phyloP scores from a whole-genome alignment of 2,888 invertebrate species.

The Limnephilus rhombicus region DNA sequence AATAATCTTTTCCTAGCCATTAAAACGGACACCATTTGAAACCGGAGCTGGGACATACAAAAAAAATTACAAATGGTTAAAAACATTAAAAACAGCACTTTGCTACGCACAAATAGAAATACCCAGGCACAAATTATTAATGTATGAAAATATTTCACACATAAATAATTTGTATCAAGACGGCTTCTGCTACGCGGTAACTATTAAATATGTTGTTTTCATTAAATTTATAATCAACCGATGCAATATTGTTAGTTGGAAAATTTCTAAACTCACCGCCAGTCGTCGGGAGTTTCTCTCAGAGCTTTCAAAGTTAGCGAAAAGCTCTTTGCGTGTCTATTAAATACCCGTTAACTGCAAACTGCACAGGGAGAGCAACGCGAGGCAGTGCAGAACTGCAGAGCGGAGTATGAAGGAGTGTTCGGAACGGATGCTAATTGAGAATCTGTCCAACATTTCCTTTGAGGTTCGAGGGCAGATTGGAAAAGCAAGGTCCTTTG shows the following conservation, averaged over 20 bases:
- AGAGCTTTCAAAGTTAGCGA: conserved; percentile 10
- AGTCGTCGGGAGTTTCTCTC: not conserved
- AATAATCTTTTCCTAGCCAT: too few species aligned
- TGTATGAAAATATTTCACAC: too few species aligned
- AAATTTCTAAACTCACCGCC: not conserved
- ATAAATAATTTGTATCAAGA: too few species aligned
- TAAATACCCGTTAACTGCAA: not conserved
- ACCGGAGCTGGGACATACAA: too few species aligned
- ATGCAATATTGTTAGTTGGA: not conserved
- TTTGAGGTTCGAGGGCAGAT: not conserved
- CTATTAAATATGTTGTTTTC: not conserved
- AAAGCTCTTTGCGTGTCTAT: not conserved
- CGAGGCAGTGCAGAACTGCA: not conserved
- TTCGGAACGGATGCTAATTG: conserved; percentile 12
- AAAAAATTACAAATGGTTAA: too few species aligned
- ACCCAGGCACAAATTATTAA: too few species aligned
- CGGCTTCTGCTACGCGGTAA: too few species aligned
- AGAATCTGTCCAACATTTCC: not conserved
- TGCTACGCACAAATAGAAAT: too few species aligned
- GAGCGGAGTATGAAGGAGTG: not conserved
- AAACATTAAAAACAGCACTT: too few species aligned
- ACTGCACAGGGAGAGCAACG: not conserved
- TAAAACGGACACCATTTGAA: too few species aligned
- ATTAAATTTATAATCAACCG: not conserved
- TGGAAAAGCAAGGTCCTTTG: not conserved